Evolutionary conservation across 2,888 invertebrate genomes (phyloP).

Genomic region (Trissolcus brochymenae): DNA sequence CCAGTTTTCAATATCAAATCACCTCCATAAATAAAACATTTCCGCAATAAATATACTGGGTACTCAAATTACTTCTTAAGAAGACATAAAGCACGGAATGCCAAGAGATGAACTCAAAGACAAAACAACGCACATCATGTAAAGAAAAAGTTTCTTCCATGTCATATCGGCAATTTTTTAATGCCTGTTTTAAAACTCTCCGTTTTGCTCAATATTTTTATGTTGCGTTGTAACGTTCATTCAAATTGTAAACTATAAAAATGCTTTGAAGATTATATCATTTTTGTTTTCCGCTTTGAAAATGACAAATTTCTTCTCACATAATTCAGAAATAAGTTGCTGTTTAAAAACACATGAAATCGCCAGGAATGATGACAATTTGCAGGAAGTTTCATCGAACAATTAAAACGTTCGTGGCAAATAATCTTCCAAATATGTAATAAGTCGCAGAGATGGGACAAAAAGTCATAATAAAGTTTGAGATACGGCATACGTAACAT

Average conservation of each 20-base stretch:
- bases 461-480: slow-evolving; percentile 53
- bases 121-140: slow-evolving; percentile 12
- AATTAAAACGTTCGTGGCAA: slow-evolving; percentile 26
- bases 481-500: slow-evolving; percentile 43
- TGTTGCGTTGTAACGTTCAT: not conserved
- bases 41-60: too few species aligned
- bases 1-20: too few species aligned
- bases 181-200: not conserved
- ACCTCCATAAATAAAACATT: too few species aligned
- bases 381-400: slow-evolving; percentile 6
- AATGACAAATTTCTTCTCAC: too few species aligned
- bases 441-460: slow-evolving; percentile 36
- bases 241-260: too few species aligned
- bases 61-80: slow-evolving; percentile 9
- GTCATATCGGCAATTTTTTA: slow-evolving; percentile 17
- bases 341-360: not conserved
- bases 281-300: too few species aligned
- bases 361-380: not conserved
- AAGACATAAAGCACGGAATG: slow-evolving; percentile 13
- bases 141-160: slow-evolving; percentile 13
- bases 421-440: slow-evolving; percentile 40
- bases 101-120: slow-evolving; percentile 19
- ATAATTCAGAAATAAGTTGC: too few species aligned
- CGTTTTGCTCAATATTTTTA: not conserved
- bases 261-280: too few species aligned